A percentile compares a stretch with the other conserved stretches of the same genome.
phyloP scores from a whole-genome alignment of 2,113 vertebrate genomes.

The Cololabis saira region DNA sequence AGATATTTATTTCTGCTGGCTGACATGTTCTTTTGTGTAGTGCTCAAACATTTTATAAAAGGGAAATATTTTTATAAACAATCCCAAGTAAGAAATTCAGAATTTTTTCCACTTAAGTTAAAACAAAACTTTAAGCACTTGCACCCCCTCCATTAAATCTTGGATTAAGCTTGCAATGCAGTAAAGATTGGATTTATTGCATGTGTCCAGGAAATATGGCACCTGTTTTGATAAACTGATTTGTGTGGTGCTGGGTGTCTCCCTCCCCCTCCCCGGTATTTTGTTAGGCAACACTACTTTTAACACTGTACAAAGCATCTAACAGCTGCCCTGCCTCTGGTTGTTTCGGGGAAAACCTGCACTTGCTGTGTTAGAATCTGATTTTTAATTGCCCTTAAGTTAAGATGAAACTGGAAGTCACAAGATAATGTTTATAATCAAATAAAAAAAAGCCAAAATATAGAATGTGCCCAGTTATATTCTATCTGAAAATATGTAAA shows the following conservation, averaged over 20 bases:
- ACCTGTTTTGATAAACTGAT: conserved; percentile 43
- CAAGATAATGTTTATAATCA: conserved; percentile 46
- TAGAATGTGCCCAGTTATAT: conserved; percentile 55
- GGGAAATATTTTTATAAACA: not conserved
- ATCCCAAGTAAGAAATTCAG: too few relatives aligned
- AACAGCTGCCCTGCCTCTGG: conserved; percentile 16
- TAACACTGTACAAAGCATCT: conserved; percentile 60
- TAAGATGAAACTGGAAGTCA: conserved; percentile 66
- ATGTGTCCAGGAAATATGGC: conserved; percentile 35
- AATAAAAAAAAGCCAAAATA: conserved; percentile 59
- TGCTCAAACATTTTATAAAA: conserved; percentile 3
- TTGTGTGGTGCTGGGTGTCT: conserved; percentile 48
- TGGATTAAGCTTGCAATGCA: conserved; percentile 75
- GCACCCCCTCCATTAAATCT: conserved; percentile 8
- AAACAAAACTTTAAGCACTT: conserved; percentile 39
- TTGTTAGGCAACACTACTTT: conserved; percentile 86
- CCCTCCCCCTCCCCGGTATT: not conserved
- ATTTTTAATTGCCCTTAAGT: conserved; percentile 18
- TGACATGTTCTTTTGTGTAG: conserved; percentile 16
- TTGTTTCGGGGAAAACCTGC: conserved; percentile 3
- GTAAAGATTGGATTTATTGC: conserved; percentile 32
- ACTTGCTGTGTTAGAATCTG: conserved; percentile 10
- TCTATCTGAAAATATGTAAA: conserved; percentile 52
- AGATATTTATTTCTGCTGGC: conserved; percentile 46
- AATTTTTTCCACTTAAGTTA: not conserved